Conservation (phyloP, 2,888 invertebrate genomes). For the Chrysopilus asiliformis region DNA sequence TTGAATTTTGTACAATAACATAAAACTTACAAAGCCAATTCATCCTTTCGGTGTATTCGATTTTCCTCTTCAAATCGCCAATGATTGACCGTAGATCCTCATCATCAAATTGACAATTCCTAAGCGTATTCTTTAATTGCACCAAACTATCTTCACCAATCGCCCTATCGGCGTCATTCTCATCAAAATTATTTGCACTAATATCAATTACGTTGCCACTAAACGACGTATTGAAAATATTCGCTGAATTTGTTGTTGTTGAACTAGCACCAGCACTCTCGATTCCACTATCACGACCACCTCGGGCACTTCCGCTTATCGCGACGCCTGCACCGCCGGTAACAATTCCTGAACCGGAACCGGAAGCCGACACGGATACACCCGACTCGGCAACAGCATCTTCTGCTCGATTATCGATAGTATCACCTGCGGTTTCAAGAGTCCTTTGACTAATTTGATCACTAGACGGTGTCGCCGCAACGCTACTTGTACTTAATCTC, state of each 20-base stretch:
- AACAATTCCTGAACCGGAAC: too few relatives aligned
- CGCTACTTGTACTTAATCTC: too few relatives aligned
- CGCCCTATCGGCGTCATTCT: not conserved
- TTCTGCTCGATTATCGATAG: too few relatives aligned
- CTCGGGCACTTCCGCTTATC: constrained; percentile 6
- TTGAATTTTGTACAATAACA: too few relatives aligned
- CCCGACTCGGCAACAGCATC: too few relatives aligned
- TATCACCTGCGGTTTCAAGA: too few relatives aligned
- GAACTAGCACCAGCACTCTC: constrained; percentile 10
- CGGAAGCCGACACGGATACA: too few relatives aligned
- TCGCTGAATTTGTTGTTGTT: too few relatives aligned
- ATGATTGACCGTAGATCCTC: constrained; percentile 33
- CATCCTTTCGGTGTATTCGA: constrained; percentile 37
- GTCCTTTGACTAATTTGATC: too few relatives aligned
- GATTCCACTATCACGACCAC: not conserved
- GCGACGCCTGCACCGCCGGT: constrained; percentile 3
- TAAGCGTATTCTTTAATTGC: constrained; percentile 34
- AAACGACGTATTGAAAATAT: too few relatives aligned
- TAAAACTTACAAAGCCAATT: constrained; percentile 37
- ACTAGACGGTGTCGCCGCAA: too few relatives aligned
- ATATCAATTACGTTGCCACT: constrained; percentile 1
- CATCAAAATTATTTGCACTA: not conserved
- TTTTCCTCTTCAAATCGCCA: constrained; percentile 34
- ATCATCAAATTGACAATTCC: constrained; percentile 34
- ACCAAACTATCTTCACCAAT: constrained; percentile 31